Conservation (phyloP, 2,797 vertebrate species). For the Tamandua tetradactyla region DNA sequence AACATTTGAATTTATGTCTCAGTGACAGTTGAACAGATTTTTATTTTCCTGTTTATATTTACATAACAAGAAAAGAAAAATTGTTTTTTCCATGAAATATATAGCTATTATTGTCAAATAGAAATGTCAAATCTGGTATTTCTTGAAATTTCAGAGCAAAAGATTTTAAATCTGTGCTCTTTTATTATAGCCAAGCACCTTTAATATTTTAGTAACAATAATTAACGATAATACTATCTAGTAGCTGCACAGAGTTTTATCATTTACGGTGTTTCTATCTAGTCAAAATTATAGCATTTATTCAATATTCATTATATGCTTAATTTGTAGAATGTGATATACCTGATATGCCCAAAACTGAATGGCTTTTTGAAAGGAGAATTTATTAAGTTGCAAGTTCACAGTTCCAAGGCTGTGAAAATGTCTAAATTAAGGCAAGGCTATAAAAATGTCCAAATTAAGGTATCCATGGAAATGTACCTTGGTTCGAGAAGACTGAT, state of each 20-base stretch:
- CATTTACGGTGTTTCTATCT: not conserved
- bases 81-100: not conserved
- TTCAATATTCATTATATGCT: not conserved
- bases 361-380: too few species aligned
- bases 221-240: not conserved
- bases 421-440: too few species aligned
- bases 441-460: too few species aligned
- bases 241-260: not conserved
- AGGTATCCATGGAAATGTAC: too few species aligned
- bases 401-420: too few species aligned
- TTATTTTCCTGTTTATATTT: not conserved
- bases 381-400: too few species aligned
- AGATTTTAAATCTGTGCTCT: not conserved
- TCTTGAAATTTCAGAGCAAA: not conserved
- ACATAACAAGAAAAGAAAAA: not conserved
- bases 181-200: not conserved
- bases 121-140: not conserved
- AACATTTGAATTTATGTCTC: slow-evolving; percentile 33
- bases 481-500: too few species aligned
- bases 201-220: not conserved
- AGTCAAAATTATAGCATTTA: not conserved
- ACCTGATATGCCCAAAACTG: too few species aligned
- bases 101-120: not conserved
- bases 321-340: too few species aligned
- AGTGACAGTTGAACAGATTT: not conserved